A percentile compares a stretch with the other conserved stretches of the same genome.
Evolutionary conservation across 2,888 invertebrate species (phyloP).

Genomic region (Muschampia plurimacula): DNA sequence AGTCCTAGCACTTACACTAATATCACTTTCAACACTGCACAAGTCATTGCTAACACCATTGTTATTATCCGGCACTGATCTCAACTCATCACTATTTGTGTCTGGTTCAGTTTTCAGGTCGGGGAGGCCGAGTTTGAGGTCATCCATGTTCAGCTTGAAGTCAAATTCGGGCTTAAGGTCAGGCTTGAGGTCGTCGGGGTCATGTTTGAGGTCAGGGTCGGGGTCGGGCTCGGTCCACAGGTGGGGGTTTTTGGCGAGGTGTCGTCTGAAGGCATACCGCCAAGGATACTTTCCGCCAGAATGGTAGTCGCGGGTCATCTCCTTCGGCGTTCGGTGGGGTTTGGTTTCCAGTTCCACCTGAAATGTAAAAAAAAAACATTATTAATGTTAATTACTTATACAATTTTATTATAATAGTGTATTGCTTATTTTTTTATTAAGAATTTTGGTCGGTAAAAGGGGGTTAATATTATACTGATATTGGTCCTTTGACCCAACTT

Average conservation of each 20-base stretch:
- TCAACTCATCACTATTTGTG: background rate
- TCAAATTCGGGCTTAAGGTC: slow-evolving; percentile 3
- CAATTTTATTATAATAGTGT: too few relatives aligned
- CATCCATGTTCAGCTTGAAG: slow-evolving; percentile 39
- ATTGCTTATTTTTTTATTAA: too few relatives aligned
- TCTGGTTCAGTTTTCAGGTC: background rate
- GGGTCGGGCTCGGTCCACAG: slow-evolving; percentile 58
- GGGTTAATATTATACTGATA: too few relatives aligned
- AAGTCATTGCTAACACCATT: slow-evolving; percentile 48
- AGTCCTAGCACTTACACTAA: slow-evolving; percentile 67
- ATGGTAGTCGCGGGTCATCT: slow-evolving; percentile 73
- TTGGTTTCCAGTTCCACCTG: slow-evolving; percentile 75
- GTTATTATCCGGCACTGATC: slow-evolving; percentile 36
- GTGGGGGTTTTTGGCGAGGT: slow-evolving; percentile 63
- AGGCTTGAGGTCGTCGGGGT: slow-evolving; percentile 40
- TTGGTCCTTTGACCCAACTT: too few relatives aligned
- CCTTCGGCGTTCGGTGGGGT: slow-evolving; percentile 72
- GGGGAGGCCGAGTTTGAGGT: slow-evolving; percentile 20
- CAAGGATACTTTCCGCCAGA: slow-evolving; percentile 74
- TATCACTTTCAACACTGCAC: slow-evolving; percentile 68
- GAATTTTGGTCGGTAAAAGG: too few relatives aligned
- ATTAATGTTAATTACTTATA: background rate
- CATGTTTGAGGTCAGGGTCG: slow-evolving; percentile 37
- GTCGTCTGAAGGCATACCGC: slow-evolving; percentile 73
- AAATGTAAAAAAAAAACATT: background rate